phyloP scores from a whole-genome alignment of 2,113 vertebrate species.

The Hymenochirus boettgeri region DNA sequence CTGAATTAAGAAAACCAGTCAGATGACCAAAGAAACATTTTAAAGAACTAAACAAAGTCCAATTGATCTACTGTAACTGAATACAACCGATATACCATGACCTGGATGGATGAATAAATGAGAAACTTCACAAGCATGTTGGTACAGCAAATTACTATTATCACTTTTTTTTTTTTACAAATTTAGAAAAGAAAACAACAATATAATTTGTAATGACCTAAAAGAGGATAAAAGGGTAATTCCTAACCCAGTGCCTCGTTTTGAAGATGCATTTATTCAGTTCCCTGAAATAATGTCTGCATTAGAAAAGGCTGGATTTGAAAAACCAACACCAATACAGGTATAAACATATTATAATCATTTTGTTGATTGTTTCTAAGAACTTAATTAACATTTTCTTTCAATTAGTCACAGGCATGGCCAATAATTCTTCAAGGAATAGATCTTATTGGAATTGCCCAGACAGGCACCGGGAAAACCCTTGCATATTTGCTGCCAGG shows the following conservation, averaged over 20 bases:
- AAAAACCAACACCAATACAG: conserved; percentile 93
- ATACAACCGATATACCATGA: too few relatives aligned
- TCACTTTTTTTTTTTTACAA: too few relatives aligned
- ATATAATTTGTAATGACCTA: conserved; percentile 85
- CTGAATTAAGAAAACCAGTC: too few relatives aligned
- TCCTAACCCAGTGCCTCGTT: conserved; percentile 80
- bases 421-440: conserved; percentile 83
- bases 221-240: conserved; percentile 74
- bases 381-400: neutral
- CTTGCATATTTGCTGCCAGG: conserved; percentile 90
- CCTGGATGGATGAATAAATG: too few relatives aligned
- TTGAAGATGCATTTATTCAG: conserved; percentile 79
- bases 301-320: conserved; percentile 78
- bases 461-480: conserved; percentile 95
- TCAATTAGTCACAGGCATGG: conserved; percentile 87
- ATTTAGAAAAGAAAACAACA: conserved; percentile 84
- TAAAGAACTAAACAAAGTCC: too few relatives aligned
- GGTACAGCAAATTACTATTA: too few relatives aligned
- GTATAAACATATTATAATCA: conserved; percentile 62
- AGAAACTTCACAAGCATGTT: too few relatives aligned
- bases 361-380: neutral
- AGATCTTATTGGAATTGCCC: conserved; percentile 92
- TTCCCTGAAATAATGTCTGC: conserved; percentile 87
- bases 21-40: too few relatives aligned
- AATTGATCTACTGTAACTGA: too few relatives aligned